Evolutionary conservation across 2,113 vertebrate species (phyloP).

Genomic region (Coreoperca whiteheadi): DNA sequence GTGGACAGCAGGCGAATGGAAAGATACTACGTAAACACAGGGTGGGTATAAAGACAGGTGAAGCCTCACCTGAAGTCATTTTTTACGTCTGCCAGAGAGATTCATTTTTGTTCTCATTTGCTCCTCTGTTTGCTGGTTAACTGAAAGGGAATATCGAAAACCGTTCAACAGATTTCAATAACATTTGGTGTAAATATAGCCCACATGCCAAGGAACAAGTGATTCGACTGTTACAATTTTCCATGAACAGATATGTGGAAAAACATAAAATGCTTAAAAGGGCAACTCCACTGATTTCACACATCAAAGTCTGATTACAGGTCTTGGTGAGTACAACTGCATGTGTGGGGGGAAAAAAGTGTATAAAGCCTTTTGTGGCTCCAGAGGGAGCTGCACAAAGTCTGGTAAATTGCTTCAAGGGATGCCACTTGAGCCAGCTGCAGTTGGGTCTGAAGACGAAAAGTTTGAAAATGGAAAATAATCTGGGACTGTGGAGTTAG

Average conservation of each 20-base stretch:
- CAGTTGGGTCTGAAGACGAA: background rate
- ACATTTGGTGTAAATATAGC: background rate
- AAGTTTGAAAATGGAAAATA: background rate
- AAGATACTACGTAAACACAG: constrained; percentile 44
- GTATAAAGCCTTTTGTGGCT: background rate
- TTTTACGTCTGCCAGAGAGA: background rate
- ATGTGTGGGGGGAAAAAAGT: background rate
- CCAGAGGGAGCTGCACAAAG: background rate
- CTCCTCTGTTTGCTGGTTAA: background rate
- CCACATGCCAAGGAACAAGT: background rate
- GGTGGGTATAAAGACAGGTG: constrained; percentile 8
- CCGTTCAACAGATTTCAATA: background rate
- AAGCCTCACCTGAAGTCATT: constrained; percentile 6
- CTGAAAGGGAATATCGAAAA: background rate
- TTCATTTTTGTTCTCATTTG: background rate
- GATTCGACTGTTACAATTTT: background rate
- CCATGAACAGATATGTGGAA: background rate
- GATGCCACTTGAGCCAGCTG: background rate
- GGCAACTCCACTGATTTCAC: background rate
- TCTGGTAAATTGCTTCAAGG: background rate
- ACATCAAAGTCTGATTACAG: constrained; percentile 2
- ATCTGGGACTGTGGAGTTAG: background rate
- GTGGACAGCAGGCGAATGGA: constrained; percentile 45
- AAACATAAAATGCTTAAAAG: background rate
- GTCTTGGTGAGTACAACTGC: too few relatives aligned